Evolutionary conservation across 2,888 invertebrate species (phyloP), one percentile per base, ranked within the genome.

Genomic region (Anagyrus pseudococci): DNA sequence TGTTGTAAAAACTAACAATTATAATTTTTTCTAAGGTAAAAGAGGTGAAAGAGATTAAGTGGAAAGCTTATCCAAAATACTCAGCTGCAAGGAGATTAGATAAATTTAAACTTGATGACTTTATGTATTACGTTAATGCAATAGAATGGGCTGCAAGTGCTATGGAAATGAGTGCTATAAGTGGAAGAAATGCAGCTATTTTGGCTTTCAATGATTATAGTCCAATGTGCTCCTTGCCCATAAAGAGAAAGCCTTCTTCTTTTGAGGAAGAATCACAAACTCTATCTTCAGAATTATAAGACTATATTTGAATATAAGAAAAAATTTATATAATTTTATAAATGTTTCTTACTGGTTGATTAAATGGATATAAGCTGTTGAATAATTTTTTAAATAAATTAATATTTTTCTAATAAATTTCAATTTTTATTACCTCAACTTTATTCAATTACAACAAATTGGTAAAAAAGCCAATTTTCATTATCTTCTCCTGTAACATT

Each of bases 131-230:
- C 71, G 74, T 86, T 0, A 89, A 88, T 79, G 84, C 85, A 4
- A 85, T 89, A 55, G 89, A 89, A 74, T 84, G 85, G 84, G 84
- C 85, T 1, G 87, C 87, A 0, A 87, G 87, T 73, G 87, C 88
- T 0, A 88, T 89, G 85, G 89, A 89, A 80, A 89, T 88, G 87
- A 84, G 84, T 73, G 82, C 83, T 7, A 84, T 89, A 63, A 84
- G 83, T 44, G 88, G 84, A 2, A 83, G 84, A 72, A 89, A 89
- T 78, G 84, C 85, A 25, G 88, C 88, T 10, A 76, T 86, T 53
- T 75, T 88, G 47, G 82, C 84, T 0, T 76, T 80, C 66, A 82
- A 84, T 50, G 73, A 80, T 52, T 77, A 73, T 62, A 49, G 33
- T 37, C n/a, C 68, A 47, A 71, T 7, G 10, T 49, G 49, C 19